Base-by-base conservation (phyloP, 2,797 vertebrate species). In the Rhyacichthys aspro region DNA sequence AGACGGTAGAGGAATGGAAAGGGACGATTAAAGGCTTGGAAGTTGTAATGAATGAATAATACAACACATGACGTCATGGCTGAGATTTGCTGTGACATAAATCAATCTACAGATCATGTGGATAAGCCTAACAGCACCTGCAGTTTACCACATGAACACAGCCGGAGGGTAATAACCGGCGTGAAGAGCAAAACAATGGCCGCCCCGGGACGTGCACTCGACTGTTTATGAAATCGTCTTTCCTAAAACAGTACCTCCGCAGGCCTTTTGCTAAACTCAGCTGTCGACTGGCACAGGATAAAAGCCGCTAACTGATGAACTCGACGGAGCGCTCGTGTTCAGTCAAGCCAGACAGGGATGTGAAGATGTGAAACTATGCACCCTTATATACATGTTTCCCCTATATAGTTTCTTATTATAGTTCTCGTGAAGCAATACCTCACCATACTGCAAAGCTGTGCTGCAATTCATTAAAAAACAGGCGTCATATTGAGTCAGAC, bases 41-140 rank as follows among this genome's bases (percentile, higher is more conserved):
- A 52, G 4, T 28, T 28, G 4, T 28, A 28, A 28, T 28, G 23
- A 28, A 28, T 28, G 23, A 28, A 28, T 28, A 28, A 5, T 28
- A 28, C 23, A 28, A 28, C 23, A 28, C 4, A 28, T 37, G 71
- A 85, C 32, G 63, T 76, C 73, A 79, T 18, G 1, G 2, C 67
- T 52, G 58, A 38, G 41, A 71, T 56, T 74, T 73, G 48, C 55
- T 55, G 60, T 43, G 59, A 41, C 57, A 43, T 53, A 63, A 59
- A 66, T 70, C 37, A 46, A 59, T 66, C 61, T 41, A 74, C 76
- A 80, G 84, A 84, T 86, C 72, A 55, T 65, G 52, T 44, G n/a
- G 9, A 62, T 1, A 39, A 3, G 8, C 18, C 23, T n/a, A 38
- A 19, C 12, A 41, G 17, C 50, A 41, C 36, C 50, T 53, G 58